Evolutionary conservation across 2,888 invertebrate genomes (phyloP).

Genomic region (Epinotia brunnichana): DNA sequence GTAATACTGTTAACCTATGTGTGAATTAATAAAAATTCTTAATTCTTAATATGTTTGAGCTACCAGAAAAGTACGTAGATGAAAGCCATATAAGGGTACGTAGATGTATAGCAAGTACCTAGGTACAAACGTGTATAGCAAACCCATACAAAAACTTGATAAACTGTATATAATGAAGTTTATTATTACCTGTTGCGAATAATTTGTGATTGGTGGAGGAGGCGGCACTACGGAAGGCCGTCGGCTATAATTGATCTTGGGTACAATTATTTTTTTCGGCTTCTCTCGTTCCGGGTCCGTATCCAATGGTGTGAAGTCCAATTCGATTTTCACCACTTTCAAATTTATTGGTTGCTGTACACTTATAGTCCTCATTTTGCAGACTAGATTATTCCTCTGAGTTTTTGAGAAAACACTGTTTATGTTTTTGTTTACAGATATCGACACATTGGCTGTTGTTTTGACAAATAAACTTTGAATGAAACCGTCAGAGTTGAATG

Average conservation of each 20-base stretch:
- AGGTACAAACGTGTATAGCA: background rate
- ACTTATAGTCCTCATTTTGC: constrained; percentile 71
- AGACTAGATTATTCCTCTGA: background rate
- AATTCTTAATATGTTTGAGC: too few species aligned
- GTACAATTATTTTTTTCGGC: constrained; percentile 64
- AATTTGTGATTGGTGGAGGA: constrained; percentile 59
- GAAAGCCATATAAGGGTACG: too few species aligned
- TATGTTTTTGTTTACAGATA: background rate
- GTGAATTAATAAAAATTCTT: too few species aligned
- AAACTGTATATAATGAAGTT: too few species aligned
- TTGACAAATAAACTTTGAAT: background rate
- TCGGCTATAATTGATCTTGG: constrained; percentile 57
- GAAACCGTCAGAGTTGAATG: constrained; percentile 1
- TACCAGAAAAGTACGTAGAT: too few species aligned
- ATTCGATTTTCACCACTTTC: constrained; percentile 74
- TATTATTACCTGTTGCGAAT: constrained; percentile 59
- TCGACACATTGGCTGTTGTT: background rate
- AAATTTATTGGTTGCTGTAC: constrained; percentile 73
- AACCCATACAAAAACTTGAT: background rate
- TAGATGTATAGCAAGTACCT: too few species aligned
- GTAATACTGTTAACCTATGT: too few species aligned
- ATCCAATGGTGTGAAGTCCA: constrained; percentile 67
- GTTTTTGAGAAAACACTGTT: constrained; percentile 1
- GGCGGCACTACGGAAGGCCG: constrained; percentile 62
- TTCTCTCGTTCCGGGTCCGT: constrained; percentile 55